A percentile compares a stretch with the other conserved stretches of the same genome.
Evolutionary conservation across 2,797 vertebrate genomes (phyloP).

Genomic region (Euphonia xanthogaster): DNA sequence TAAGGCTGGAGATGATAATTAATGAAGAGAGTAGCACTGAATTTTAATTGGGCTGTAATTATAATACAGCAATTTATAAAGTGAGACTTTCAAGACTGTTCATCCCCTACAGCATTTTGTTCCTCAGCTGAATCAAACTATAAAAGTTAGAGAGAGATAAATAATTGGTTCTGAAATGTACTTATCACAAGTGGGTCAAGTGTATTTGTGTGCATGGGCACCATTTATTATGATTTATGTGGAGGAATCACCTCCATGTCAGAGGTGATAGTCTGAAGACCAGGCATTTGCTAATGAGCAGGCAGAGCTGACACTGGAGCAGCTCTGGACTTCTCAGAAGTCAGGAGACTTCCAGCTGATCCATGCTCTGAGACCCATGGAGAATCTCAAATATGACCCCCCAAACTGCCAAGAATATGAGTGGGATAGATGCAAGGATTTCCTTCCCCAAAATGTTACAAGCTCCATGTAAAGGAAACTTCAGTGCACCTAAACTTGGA

Average conservation of each 20-base stretch:
- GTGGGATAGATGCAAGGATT: neutral
- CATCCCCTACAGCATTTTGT: neutral
- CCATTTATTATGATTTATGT: neutral
- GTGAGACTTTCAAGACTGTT: conserved; percentile 11
- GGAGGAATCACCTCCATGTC: neutral
- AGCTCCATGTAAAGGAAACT: neutral
- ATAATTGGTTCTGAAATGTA: conserved; percentile 12
- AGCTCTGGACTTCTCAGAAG: neutral
- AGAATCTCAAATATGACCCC: neutral
- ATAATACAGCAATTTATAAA: conserved; percentile 7
- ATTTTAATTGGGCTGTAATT: conserved; percentile 63
- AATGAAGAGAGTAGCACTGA: conserved; percentile 38
- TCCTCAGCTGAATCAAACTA: neutral
- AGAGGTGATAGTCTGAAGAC: neutral
- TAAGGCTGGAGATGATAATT: conserved; percentile 41
- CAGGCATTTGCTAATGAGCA: neutral
- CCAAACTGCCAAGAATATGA: neutral
- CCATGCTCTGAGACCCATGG: neutral
- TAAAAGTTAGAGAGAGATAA: conserved; percentile 9
- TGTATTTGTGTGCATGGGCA: neutral
- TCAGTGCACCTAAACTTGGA: neutral
- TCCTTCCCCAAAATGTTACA: neutral
- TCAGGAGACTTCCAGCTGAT: neutral
- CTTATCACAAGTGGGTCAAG: neutral
- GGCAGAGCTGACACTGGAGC: neutral